Evolutionary conservation across 2,113 vertebrate species (phyloP), one percentile per base, ranked within the genome.

Genomic region (Cavia aperea): DNA sequence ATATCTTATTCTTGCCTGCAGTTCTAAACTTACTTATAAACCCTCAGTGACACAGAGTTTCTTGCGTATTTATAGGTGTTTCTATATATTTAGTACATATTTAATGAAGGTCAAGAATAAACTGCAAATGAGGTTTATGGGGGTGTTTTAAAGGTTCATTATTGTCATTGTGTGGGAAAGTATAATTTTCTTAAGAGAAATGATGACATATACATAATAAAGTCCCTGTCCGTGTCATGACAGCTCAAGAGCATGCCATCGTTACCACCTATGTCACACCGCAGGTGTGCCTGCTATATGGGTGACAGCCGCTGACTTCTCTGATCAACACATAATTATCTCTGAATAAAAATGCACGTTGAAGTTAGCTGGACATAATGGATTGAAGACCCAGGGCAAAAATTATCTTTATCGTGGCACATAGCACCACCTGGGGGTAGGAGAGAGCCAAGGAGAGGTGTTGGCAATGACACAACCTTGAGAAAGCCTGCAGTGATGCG

Each of bases 251-350:
- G 97, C 97, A 96, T 96, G 97, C 97, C 97, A 98, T 98, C 96
- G 97, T 98, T 98, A 97, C 98, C 98, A 98, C 98, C 98, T 98
- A 98, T 98, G 98, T 98, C 98, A 98, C 98, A 97, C 98, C 91
- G 97, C 97, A 97, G 97, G 98, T 98, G 98, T 98, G 97, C 97
- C 97, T 98, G 97, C 98, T 98, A 95, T 97, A 97, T 97, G 98
- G 98, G 97, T 98, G 98, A 98, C 98, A 98, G 98, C 97, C 96
- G 89, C 96, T 97, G 97, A 98, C 97, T 98, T 97, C 97, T 98
- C 97, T 98, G 97, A 98, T 98, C 97, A 97, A 97, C 97, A 98
- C 98, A 98, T 98, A 98, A 98, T 99, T 98, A 98, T 98, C 98
- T 98, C 97, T 97, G 98, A 98, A 99, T 98, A 98, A 98, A 98